These are phyloP conservation scores for Cephalotes varians DNA, from an alignment of 2,888 invertebrate genomes.

Conservation along the genomic window DNA sequence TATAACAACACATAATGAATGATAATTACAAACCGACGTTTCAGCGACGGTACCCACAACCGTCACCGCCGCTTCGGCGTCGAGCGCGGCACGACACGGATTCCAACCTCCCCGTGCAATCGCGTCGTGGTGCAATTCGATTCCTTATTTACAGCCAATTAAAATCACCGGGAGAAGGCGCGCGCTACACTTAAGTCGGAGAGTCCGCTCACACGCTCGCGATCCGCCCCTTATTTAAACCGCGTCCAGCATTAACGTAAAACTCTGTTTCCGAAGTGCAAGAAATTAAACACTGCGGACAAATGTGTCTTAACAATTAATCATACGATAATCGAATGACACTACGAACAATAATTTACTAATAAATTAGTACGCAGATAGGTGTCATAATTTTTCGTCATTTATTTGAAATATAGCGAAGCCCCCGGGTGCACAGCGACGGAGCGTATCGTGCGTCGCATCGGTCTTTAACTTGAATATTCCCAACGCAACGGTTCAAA, in stretches of 20 bases:
- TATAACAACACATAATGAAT: slow-evolving; percentile 16
- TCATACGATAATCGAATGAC: background rate
- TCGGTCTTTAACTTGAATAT: background rate
- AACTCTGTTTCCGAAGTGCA: background rate
- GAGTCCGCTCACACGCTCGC: background rate
- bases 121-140: background rate
- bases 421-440: background rate
- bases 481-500: background rate
- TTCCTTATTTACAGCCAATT: slow-evolving; percentile 20
- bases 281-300: background rate
- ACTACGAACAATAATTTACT: background rate
- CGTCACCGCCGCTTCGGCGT: slow-evolving; percentile 17
- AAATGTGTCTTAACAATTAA: background rate
- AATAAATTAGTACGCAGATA: background rate
- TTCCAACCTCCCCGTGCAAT: background rate
- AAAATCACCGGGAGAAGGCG: background rate
- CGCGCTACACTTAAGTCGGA: background rate
- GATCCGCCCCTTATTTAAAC: background rate
- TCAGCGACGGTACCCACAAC: background rate
- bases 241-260: background rate
- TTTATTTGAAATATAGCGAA: background rate
- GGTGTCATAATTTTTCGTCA: background rate
- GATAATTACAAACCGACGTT: slow-evolving; percentile 5
- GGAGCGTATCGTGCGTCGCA: background rate
- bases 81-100: background rate